These are phyloP conservation scores for Myathropa florea DNA, from an alignment of 2,888 invertebrate species.

Conservation along the genomic window DNA sequence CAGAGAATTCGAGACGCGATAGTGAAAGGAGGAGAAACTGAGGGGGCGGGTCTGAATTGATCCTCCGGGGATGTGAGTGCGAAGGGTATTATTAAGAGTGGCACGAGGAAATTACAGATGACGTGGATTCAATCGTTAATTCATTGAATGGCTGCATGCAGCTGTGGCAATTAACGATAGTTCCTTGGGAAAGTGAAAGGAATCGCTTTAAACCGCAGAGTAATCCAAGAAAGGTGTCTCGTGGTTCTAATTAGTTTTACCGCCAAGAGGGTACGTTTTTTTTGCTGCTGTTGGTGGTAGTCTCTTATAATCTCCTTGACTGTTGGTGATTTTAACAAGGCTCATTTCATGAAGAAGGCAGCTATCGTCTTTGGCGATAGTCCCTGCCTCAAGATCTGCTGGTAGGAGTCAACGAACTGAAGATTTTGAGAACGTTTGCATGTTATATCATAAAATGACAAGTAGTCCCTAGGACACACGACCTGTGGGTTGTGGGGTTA, in stretches of 20 bases:
- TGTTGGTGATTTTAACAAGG: too few species aligned
- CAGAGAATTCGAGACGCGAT: background rate
- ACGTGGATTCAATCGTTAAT: slow-evolving; percentile 12
- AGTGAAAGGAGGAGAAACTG: slow-evolving; percentile 16
- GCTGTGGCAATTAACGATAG: slow-evolving; percentile 6
- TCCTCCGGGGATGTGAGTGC: background rate
- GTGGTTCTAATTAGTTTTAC: background rate
- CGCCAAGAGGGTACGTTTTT: background rate
- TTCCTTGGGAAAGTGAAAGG: background rate
- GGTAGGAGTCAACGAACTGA: too few species aligned
- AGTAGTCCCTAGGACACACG: too few species aligned
- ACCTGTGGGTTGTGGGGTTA: too few species aligned
- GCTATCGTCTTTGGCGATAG: too few species aligned
- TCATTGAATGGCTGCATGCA: background rate
- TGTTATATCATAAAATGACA: too few species aligned
- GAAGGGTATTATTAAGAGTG: slow-evolving; percentile 28
- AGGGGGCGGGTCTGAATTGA: slow-evolving; percentile 9
- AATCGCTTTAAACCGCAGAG: background rate
- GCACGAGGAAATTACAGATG: slow-evolving; percentile 44
- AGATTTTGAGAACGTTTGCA: too few species aligned
- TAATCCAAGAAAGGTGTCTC: background rate
- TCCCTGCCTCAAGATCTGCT: too few species aligned
- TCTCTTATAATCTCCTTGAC: too few species aligned
- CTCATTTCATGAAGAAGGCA: too few species aligned
- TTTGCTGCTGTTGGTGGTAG: too few species aligned